Evolutionary conservation across 35 echinoderm and acorn worm species (phyloP).

Genomic region (Anneissia japonica): DNA sequence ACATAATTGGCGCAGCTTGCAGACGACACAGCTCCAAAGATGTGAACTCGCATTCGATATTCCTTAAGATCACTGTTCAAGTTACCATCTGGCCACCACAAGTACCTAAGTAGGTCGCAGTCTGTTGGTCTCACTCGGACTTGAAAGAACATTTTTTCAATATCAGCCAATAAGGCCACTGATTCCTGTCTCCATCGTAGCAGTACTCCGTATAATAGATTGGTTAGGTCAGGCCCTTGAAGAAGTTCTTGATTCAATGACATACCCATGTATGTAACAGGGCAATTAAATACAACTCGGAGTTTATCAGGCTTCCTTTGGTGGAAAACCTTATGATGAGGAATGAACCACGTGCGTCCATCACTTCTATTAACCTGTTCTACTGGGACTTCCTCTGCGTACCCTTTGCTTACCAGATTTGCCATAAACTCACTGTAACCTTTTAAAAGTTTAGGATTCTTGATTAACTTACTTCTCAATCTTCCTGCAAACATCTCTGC

Average conservation of each 20-base stretch:
- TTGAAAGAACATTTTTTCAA: conserved; percentile 22
- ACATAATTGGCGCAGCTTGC: conserved; percentile 7
- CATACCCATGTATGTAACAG: not conserved
- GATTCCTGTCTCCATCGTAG: not conserved
- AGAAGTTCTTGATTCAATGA: conserved; percentile 1
- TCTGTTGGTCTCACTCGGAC: conserved; percentile 2
- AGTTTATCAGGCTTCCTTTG: conserved; percentile 11
- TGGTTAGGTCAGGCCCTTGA: conserved; percentile 32
- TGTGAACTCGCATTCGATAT: conserved; percentile 5
- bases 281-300: conserved; percentile 13
- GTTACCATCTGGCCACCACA: conserved; percentile 31
- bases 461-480: too few species aligned
- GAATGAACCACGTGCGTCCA: not conserved
- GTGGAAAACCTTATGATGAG: conserved; percentile 1
- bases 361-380: not conserved
- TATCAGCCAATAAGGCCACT: not conserved
- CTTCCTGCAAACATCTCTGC: not conserved
- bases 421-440: conserved; percentile 28
- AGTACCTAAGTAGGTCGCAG: conserved; percentile 5
- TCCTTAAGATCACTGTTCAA: not conserved
- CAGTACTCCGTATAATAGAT: conserved; percentile 18
- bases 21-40: conserved; percentile 29
- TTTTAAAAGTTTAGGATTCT: not conserved
- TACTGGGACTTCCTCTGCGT: conserved; percentile 18
- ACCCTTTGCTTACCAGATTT: conserved; percentile 30